Evolutionary conservation across 2,888 invertebrate species (phyloP), one percentile per base, ranked within the genome.

Genomic region (Ophioninae sp.): DNA sequence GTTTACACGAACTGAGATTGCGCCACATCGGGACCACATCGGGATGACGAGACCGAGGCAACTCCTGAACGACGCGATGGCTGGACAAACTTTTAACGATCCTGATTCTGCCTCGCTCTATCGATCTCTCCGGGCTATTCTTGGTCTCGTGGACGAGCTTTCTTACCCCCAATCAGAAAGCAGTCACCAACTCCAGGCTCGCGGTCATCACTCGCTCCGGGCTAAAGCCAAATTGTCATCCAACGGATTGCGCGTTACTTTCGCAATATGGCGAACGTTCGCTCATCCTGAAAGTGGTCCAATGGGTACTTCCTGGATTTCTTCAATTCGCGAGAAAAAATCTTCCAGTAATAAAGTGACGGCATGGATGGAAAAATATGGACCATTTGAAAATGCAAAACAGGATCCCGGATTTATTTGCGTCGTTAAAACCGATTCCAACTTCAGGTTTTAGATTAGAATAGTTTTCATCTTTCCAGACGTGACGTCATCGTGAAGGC

Each of bases 41-140:
- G 51, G 13, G 51, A 72, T 61, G 71, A 64, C 69, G 22, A 68
- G 68, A 67, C 69, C 59, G 10, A 9, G 8, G 56, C 39, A 72
- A 74, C 80, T 65, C 65, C 61, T 73, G 41, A 72, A 68, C 77
- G 58, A 67, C 69, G 10, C 69, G 78, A 71, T 37, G 59, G 58
- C 41, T 65, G 71, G 58, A 61, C 56, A 84, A 84, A 84, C 74
- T 84, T 84, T 84, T 75, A 78, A 78, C 81, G 78, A 56, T 63
- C 75, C 63, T 73, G 79, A 81, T 82, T 59, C 72, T 61, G 59
- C 63, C 58, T 59, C 58, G 56, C 56, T 41, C 23, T 51, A 22
- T 37, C 20, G n/a, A 69, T 67, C 58, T 44, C 72, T 39, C 61
- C 56, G 30, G 30, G 30, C 30, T 61, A 51, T 17, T 51, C 51